phyloP scores from a whole-genome alignment of 2,888 invertebrate species.

The Drosophila rubida region DNA sequence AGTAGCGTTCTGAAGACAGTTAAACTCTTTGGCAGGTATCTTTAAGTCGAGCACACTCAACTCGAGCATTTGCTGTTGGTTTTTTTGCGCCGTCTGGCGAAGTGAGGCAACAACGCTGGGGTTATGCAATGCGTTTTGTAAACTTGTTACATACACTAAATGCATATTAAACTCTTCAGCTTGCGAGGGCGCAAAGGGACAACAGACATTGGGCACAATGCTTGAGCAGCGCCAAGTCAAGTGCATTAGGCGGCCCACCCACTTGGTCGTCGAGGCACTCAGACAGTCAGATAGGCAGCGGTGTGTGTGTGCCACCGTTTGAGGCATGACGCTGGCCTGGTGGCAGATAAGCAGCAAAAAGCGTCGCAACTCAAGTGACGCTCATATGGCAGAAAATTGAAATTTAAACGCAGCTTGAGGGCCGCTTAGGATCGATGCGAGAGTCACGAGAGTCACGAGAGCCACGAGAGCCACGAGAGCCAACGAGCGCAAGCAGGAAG shows the following conservation, averaged over 20 bases:
- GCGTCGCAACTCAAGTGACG: conserved; percentile 72
- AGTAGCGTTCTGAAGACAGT: no score
- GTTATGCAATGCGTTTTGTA: conserved; percentile 66
- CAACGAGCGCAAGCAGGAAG: background rate
- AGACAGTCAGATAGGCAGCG: conserved; percentile 17
- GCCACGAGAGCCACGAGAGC: background rate
- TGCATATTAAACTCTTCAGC: conserved; percentile 77
- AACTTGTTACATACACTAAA: conserved; percentile 77
- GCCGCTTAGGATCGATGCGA: conserved; percentile 69
- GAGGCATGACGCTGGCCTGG: background rate
- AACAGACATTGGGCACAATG: conserved; percentile 34
- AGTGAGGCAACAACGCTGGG: conserved; percentile 5
- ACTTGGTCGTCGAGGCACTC: conserved; percentile 43
- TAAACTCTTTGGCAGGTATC: background rate
- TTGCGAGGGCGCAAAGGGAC: background rate
- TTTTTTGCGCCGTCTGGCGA: conserved; percentile 3
- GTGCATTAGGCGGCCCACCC: conserved; percentile 62
- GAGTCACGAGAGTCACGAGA: background rate
- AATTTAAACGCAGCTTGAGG: conserved; percentile 77
- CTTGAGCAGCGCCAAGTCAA: conserved; percentile 74
- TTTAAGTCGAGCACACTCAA: background rate
- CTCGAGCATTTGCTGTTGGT: background rate
- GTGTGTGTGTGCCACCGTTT: conserved; percentile 2
- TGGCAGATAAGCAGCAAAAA: conserved; percentile 58
- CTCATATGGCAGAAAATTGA: conserved; percentile 79